phyloP scores from a whole-genome alignment of 2,797 vertebrate species.

The Peromyscus nudipes region DNA sequence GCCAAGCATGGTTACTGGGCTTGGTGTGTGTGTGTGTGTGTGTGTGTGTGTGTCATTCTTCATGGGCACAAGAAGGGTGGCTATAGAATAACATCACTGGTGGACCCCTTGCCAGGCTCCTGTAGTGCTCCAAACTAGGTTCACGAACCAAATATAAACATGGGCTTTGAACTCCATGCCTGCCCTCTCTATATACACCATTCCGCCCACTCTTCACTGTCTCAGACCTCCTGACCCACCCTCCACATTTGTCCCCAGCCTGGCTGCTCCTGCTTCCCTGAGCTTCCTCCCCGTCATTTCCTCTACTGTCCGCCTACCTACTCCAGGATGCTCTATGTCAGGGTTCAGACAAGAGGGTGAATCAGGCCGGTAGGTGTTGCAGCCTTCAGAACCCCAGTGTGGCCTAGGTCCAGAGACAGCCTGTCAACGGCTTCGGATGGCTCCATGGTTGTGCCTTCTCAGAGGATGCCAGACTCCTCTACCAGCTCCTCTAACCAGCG shows the following conservation, averaged over 20 bases:
- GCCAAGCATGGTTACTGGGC: neutral
- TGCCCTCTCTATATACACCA: rapidly evolving
- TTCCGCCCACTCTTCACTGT: too few relatives aligned
- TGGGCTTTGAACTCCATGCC: neutral
- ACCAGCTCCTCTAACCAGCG: rapidly evolving
- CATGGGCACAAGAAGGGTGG: neutral
- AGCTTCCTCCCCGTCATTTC: neutral
- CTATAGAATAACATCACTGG: neutral
- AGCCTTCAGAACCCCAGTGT: neutral
- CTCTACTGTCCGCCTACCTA: neutral
- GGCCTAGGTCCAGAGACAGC: neutral
- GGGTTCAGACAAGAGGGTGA: neutral
- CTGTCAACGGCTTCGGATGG: neutral
- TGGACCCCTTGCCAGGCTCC: too few relatives aligned
- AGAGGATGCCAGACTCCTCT: neutral
- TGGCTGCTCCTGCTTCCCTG: neutral
- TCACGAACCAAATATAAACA: neutral
- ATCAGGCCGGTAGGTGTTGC: too few relatives aligned
- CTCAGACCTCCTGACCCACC: neutral
- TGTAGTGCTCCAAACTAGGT: neutral
- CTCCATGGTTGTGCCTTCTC: rapidly evolving
- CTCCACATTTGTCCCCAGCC: neutral
- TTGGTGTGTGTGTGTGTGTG: too few relatives aligned
- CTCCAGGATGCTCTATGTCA: neutral
- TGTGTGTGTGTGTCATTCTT: neutral